These are phyloP conservation scores for Zoanthus sansibaricus DNA, from an alignment of 92 coral and sea anemone species.

Conservation along the genomic window DNA sequence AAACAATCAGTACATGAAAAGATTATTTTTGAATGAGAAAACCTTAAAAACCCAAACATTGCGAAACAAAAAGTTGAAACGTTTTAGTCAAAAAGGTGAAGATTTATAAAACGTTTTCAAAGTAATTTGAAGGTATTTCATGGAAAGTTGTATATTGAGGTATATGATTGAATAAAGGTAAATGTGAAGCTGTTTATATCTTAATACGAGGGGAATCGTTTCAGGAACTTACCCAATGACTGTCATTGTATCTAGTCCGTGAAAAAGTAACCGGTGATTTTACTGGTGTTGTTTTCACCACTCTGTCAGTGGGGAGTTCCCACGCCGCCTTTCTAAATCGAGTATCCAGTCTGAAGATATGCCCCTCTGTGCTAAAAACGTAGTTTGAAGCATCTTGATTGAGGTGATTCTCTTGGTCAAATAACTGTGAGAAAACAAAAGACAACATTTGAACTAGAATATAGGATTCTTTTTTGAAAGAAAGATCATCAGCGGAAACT, in stretches of 20 bases:
- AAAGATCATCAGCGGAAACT: no score
- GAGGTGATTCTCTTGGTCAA: constrained; percentile 90
- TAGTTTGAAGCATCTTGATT: constrained; percentile 96
- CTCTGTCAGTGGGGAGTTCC: constrained; percentile 61
- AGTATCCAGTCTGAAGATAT: constrained; percentile 84
- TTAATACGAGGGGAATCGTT: neutral
- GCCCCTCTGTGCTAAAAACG: constrained; percentile 97
- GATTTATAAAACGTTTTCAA: no score
- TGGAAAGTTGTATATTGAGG: no score
- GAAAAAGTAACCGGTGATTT: constrained; percentile 46
- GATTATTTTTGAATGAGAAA: no score
- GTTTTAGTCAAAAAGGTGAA: no score
- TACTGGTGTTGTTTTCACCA: constrained; percentile 1
- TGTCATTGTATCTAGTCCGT: constrained; percentile 74
- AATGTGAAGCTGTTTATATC: neutral
- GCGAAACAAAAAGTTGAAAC: no score
- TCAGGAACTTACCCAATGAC: constrained; percentile 69
- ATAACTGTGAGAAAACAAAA: constrained; percentile 58
- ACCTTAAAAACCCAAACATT: no score
- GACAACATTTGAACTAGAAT: no score
- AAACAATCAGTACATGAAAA: no score
- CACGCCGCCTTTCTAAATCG: constrained; percentile 70
- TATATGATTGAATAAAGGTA: no score
- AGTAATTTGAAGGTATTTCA: no score
- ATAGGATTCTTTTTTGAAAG: no score